phyloP scores from a whole-genome alignment of 1,140 invertebrate genomes.

The Euura saliciscinereae region DNA sequence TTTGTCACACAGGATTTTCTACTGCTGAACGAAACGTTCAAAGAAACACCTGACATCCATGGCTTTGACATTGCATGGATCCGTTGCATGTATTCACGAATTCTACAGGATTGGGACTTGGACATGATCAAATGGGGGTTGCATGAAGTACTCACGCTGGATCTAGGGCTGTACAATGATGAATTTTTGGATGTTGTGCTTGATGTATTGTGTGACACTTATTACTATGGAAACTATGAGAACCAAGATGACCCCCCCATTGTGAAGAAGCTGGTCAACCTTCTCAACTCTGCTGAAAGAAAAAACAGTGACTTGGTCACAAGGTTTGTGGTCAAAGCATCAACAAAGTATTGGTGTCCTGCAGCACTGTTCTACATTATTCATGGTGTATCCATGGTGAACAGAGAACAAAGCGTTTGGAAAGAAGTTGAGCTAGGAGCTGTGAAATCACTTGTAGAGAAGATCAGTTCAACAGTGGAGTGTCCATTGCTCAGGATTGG shows the following conservation, averaged over 20 bases:
- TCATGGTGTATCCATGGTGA: conserved; percentile 27
- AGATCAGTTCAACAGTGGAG: conserved; percentile 37
- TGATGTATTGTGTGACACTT: conserved; percentile 41
- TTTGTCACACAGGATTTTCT: conserved; percentile 60
- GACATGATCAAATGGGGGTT: conserved; percentile 56
- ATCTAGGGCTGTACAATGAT: conserved; percentile 27
- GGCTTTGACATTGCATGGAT: conserved; percentile 51
- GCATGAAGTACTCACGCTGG: conserved; percentile 35
- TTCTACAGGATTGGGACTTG: conserved; percentile 57
- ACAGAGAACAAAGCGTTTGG: conserved; percentile 19
- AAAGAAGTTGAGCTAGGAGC: conserved; percentile 27
- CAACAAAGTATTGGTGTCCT: conserved; percentile 42
- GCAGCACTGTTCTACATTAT: conserved; percentile 48
- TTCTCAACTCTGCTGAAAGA: conserved; percentile 29
- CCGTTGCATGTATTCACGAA: conserved; percentile 49
- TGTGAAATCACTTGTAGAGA: conserved; percentile 31
- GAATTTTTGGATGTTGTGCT: conserved; percentile 38
- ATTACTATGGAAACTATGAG: conserved; percentile 37
- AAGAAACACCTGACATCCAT: conserved; percentile 27
- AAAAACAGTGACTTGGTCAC: conserved; percentile 24
- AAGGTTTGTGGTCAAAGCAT: conserved; percentile 32
- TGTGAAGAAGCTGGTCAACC: conserved; percentile 28
- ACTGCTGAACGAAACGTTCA: conserved; percentile 45
- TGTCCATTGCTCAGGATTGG: conserved; percentile 29
- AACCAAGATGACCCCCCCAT: conserved; percentile 31